Base-by-base conservation (phyloP, 2,888 invertebrate species). In the Dicyrtomina minuta region DNA sequence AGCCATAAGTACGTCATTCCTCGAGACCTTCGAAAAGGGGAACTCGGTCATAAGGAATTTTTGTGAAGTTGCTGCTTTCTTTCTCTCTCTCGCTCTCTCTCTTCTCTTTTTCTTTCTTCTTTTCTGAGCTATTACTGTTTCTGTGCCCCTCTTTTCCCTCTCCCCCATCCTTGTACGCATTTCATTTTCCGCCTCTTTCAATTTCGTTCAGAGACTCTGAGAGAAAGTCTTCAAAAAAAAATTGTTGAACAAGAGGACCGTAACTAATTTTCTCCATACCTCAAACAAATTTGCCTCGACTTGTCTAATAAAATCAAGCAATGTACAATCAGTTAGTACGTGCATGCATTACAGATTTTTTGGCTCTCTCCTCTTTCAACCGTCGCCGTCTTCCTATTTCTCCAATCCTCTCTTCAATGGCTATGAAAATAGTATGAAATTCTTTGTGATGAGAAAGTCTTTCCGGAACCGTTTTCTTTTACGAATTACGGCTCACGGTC, bases 261-360 rank as follows among this genome's bases (percentile, higher is more conserved):
- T 58, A 39, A 58, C 58, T 17, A 39, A 33, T 58, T 58, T 58
- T 39, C 58, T 58, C 33, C 27, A 58, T 58, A 58, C 33, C 33
- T 39, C 39, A 58, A 58, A 58, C 58, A 33, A 33, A 39, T 58
- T 58, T 58, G 13, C 39, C 58, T 39, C 33, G 58, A 58, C 39
- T 58, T 58, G 58, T 58, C 58, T 58, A 27, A 58, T 58, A 58
- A 58, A 58, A 58, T 58, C 58, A 58, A 39, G 58, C 33, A 17
- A 58, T 58, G 33, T 58, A 58, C 39, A 27, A 58, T 58, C 58
- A 58, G 58, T 58, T 33, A 33, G 58, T 58, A 33, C 58, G 58
- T 58, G 58, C 27, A 58, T 58, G 41, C 58, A 39, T 58, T 58
- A 58, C 58, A 58, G 58, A 39, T 58, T 58, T 58, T 39, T 51